Percentiles rank a stretch among this genome's conserved stretches.
Evolutionary conservation across 1,140 invertebrate genomes (phyloP).

Genomic region (Asobara japonica): DNA sequence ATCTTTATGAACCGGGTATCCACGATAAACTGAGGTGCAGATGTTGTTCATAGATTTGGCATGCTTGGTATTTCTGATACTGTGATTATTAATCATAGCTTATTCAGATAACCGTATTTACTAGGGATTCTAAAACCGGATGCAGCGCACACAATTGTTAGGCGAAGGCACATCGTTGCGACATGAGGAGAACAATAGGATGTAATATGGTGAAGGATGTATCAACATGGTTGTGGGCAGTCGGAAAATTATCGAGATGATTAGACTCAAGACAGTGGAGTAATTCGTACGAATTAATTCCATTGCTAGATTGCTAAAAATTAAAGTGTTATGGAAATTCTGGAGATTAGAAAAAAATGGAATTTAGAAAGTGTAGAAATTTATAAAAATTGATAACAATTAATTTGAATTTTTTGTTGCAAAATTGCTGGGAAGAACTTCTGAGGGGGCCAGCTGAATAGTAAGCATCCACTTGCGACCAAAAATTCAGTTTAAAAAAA

Average conservation of each 20-base stretch:
- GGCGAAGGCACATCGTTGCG: slow-evolving; percentile 40
- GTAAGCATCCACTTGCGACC: too few relatives aligned
- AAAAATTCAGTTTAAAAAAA: too few relatives aligned
- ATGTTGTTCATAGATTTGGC: background rate
- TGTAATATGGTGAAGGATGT: background rate
- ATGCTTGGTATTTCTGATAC: background rate
- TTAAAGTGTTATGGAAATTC: too few relatives aligned
- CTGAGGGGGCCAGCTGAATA: too few relatives aligned
- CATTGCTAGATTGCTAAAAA: too few relatives aligned
- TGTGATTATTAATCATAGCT: slow-evolving; percentile 39
- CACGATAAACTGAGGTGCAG: background rate
- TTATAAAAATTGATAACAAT: too few relatives aligned
- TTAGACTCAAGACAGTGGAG: background rate
- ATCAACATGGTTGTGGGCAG: background rate
- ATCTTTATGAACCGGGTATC: slow-evolving; percentile 5
- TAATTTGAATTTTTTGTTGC: too few relatives aligned
- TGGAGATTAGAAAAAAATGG: too few relatives aligned
- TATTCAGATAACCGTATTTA: slow-evolving; percentile 43
- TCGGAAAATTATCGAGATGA: background rate
- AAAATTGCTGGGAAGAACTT: too few relatives aligned
- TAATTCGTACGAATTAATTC: too few relatives aligned
- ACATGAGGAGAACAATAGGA: slow-evolving; percentile 46
- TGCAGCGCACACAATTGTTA: slow-evolving; percentile 43
- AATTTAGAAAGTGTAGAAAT: too few relatives aligned
- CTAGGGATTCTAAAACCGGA: slow-evolving; percentile 43